Base-by-base conservation (phyloP, 2,113 vertebrate genomes). In the Caloenas nicobarica region DNA sequence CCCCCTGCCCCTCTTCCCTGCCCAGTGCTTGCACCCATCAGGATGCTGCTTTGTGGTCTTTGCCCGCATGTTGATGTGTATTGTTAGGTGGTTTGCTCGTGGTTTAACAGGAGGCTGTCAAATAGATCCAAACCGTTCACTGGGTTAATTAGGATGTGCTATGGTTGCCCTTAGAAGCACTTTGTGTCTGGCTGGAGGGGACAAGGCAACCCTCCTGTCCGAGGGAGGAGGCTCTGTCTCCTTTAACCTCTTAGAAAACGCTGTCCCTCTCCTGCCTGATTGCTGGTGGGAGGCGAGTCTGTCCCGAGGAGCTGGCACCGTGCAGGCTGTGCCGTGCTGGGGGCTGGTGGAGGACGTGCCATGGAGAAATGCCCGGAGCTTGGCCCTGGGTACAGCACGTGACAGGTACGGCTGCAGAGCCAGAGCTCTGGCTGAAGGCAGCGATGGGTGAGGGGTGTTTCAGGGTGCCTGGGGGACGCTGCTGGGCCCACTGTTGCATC, bases 1-100 rank as follows among this genome's bases (percentile, higher is more conserved):
- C 11, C 7, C 33, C 4, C 4, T 7, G 17, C 38, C 16, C 29
- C 70, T 13, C 34, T 13, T 21, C 48, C 54, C 31, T 53, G 46
- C 53, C 24, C 15, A 0, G 2, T 0, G 1, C 72, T 73, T 5
- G 1, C 38, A 8, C 26, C 46, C 57, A 0, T 38, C 10, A 1
- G 57, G 76, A 46, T 0, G 2, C 33, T n/a, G 77, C 56, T 42
- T n/a, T 1, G 0, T 31, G 80, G 48, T 40, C 66, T 56, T 83
- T 1, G 7, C 79, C 44, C 5, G 2, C 82, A 8, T 89, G 76
- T 88, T 5, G 8, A 1, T 8, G 42, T 77, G 60, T 53, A 10
- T 65, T 6, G 17, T 53, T 33, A 6, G 64, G 61, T 86, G 88
- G 86, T 78, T 71, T 70, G 86, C 89, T 83, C 9, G 13, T 68